These are phyloP conservation scores for Arrhopalites spinosus DNA, from an alignment of 2,888 invertebrate species.

Conservation along the genomic window DNA sequence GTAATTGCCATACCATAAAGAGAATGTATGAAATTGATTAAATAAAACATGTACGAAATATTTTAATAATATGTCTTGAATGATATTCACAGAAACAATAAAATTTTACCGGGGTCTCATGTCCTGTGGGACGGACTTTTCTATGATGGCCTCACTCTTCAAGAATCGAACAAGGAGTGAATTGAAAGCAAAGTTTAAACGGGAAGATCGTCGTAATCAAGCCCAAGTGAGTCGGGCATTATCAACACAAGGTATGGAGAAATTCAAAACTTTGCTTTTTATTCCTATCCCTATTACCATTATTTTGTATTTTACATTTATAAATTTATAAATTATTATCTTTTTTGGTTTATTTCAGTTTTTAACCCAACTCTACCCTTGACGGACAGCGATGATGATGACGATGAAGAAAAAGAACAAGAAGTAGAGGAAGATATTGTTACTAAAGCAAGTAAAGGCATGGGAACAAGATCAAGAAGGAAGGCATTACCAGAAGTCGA, in stretches of 20 bases:
- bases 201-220: conserved; percentile 81
- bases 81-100: conserved; percentile 71
- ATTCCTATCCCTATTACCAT: no score
- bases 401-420: conserved; percentile 19
- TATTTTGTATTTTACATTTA: no score
- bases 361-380: conserved; percentile 42
- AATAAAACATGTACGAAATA: conserved; percentile 2
- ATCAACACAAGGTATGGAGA: conserved; percentile 44
- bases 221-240: conserved; percentile 76
- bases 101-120: conserved; percentile 89
- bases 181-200: conserved; percentile 89
- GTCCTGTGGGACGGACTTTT: conserved; percentile 90
- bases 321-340: no score
- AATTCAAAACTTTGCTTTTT: no score
- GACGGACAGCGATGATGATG: conserved; percentile 45
- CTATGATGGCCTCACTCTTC: conserved; percentile 79
- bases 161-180: conserved; percentile 82
- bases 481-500: neutral
- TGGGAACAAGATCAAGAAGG: neutral
- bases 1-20: no score
- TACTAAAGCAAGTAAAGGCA: neutral
- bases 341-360: no score
- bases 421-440: neutral
- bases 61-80: neutral
- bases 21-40: no score